A percentile compares a stretch with the other conserved stretches of the same genome.
These are phyloP conservation scores for Hapalemur alaotrensis DNA, from an alignment of 2,797 vertebrate species.

Conservation along the genomic window DNA sequence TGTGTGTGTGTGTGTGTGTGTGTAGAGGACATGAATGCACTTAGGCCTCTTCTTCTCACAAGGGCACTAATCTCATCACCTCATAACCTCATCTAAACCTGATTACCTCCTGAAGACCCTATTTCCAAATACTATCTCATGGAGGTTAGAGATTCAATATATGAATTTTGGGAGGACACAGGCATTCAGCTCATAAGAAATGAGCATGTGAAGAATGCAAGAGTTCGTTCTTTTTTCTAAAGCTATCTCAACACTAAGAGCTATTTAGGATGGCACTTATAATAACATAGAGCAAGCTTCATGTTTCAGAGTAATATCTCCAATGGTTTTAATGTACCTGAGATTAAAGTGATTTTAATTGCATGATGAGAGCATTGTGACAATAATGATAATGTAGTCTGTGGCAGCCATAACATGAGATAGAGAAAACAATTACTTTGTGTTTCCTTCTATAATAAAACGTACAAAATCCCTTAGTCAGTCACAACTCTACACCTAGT, in stretches of 20 bases:
- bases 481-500: background rate
- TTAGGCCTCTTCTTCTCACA: background rate
- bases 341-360: constrained; percentile 17
- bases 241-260: background rate
- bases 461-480: background rate
- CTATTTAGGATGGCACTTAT: background rate
- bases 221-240: constrained; percentile 3
- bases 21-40: background rate
- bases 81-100: background rate
- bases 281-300: background rate
- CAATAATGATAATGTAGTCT: background rate
- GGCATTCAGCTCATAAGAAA: background rate
- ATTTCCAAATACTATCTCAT: background rate
- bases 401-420: background rate
- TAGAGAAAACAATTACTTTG: background rate
- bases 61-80: background rate
- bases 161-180: background rate
- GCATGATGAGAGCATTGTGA: background rate
- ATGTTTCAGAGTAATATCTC: background rate
- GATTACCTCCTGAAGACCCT: background rate
- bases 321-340: background rate
- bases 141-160: background rate
- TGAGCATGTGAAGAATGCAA: background rate
- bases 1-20: background rate
- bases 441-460: constrained; percentile 6